Base-by-base conservation (phyloP, 2,797 vertebrate species). In the Hyperoplus immaculatus region DNA sequence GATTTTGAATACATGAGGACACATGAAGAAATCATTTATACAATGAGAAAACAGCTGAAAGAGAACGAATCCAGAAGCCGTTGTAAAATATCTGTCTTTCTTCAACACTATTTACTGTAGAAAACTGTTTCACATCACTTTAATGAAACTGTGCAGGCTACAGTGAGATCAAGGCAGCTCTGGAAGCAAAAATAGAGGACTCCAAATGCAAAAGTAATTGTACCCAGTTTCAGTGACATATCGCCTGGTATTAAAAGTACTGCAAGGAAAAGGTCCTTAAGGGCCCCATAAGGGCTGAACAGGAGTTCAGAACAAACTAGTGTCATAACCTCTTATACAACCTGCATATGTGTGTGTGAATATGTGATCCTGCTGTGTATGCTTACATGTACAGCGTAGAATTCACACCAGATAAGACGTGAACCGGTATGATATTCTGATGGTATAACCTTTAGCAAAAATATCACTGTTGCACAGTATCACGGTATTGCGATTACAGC, bases 101-200 rank as follows among this genome's bases (percentile, higher is more conserved):
- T 29, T 58, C 50, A 21, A 14, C 8, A n/a, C 2, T 4, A n/a
- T 72, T 72, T 39, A 39, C 49, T 9, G 21, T 5, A 45, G 4
- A 38, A 12, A 36, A 41, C 58, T 84, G 85, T 69, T 76, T 78
- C 18, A 46, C 59, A 16, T 80, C 60, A 78, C 0, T 58, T 75
- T 78, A 71, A 80, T 81, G 43, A 78, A 85, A 46, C 21, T 0
- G n/a, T 55, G 53, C 78, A 62, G 67, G 55, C 54, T 16, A 49
- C 54, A 39, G 4, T 46, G 53, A 82, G 62, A 77, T 85, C 68
- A 85, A 77, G 57, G 77, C 56, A 21, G 21, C 13, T 50, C 46
- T 21, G n/a, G 6, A 12, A 60, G 59, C 38, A 74, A 59, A 62
- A 77, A 58, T 36, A 62, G 43, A 79, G 12, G 7, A 36, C 43